Base-by-base conservation (phyloP, 2,797 vertebrate genomes). In the Luscinia megarhynchos region DNA sequence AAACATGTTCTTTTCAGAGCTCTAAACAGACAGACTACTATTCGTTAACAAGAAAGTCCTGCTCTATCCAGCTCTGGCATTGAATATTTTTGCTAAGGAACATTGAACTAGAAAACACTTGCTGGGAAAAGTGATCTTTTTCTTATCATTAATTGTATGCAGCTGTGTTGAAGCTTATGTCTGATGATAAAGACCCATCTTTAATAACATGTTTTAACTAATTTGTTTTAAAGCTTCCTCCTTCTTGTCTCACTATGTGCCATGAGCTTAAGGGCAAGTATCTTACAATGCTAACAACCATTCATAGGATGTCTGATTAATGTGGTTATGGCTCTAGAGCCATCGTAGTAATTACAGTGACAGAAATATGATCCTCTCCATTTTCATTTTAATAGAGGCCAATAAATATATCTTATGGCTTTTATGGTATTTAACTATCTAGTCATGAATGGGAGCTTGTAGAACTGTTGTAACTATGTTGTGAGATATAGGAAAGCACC, bases 81-180 rank as follows among this genome's bases (percentile, higher is more conserved):
- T 87, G 74, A 96, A 87, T 64, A 45, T 87, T 91, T 93, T 96
- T 70, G 89, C 92, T 30, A 84, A 95, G 59, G 81, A 91, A 32
- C 67, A 93, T 50, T 89, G 69, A 63, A 46, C 78, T 64, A 73
- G 50, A 90, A 97, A 96, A 86, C 8, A 11, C 55, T 78, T 27
- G 54, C 2, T 30, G 92, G 90, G 96, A 95, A 96, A 92, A 83
- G 18, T 4, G 15, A 78, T 76, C 15, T 68, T 82, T 89, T 53
- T 53, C 38, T 68, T 88, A 41, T 54, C 9, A 32, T 87, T 79
- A 40, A 67, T 70, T 61, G 15, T 68, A 50, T 46, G 66, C 64
- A 59, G 17, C 62, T 90, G 10, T 63, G 57, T 41, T 59, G 36
- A 86, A 78, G 15, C 46, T 68, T 69, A 70, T 64, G 34, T 57